These are phyloP conservation scores for Cinara cedri DNA, from an alignment of 2,888 invertebrate species.

Conservation along the genomic window DNA sequence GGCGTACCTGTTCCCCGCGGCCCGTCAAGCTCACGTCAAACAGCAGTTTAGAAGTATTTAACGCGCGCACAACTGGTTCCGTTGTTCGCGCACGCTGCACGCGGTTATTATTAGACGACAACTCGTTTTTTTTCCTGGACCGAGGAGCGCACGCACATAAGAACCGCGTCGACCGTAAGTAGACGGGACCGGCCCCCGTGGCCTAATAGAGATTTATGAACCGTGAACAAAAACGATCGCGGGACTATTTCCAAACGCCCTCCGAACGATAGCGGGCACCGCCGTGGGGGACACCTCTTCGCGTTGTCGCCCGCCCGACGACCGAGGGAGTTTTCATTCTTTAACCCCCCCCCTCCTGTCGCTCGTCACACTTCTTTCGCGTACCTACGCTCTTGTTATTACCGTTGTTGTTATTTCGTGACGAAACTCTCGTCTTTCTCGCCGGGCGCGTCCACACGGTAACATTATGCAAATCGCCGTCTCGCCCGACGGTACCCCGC, in stretches of 20 bases:
- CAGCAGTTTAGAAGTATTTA: constrained; percentile 52
- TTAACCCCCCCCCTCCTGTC: not conserved
- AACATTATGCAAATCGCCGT: not conserved
- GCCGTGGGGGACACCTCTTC: not conserved
- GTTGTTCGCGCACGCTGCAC: constrained; percentile 30
- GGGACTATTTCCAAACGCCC: constrained; percentile 47
- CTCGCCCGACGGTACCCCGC: not conserved
- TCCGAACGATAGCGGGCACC: not conserved
- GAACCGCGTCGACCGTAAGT: not conserved
- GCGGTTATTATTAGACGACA: constrained; percentile 55
- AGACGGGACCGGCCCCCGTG: constrained; percentile 19
- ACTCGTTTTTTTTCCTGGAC: too few relatives aligned
- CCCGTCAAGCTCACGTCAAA: constrained; percentile 53
- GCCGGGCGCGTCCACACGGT: not conserved
- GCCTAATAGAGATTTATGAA: constrained; percentile 56
- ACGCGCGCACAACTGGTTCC: constrained; percentile 47
- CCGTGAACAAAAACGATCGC: constrained; percentile 56
- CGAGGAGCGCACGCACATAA: too few relatives aligned
- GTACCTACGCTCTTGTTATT: too few relatives aligned
- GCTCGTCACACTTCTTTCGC: not conserved
- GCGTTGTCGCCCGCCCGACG: not conserved
- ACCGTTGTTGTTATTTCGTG: constrained; percentile 10
- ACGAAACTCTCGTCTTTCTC: constrained; percentile 1
- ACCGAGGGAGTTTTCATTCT: not conserved
- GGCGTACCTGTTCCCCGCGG: constrained; percentile 47